These are phyloP conservation scores for Apamea anceps DNA, from an alignment of 2,888 invertebrate genomes.

Conservation along the genomic window DNA sequence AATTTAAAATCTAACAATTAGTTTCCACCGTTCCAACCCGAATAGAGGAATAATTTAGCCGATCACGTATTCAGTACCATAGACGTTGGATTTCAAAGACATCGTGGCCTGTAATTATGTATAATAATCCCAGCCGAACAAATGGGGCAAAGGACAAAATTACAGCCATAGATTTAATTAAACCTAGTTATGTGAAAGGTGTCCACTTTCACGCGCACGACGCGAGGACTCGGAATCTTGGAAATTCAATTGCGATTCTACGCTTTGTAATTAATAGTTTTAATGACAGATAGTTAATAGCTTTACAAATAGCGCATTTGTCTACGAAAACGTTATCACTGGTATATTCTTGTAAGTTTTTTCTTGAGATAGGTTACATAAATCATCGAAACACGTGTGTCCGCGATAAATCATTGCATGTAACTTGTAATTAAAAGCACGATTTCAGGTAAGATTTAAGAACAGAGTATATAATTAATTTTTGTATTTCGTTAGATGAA, in stretches of 20 bases:
- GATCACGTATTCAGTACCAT: constrained; percentile 74
- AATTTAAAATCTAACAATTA: constrained; percentile 84
- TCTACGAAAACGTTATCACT: constrained; percentile 60
- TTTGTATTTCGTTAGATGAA: constrained; percentile 88
- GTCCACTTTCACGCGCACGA: constrained; percentile 86
- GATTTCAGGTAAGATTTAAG: constrained; percentile 86
- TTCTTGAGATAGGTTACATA: constrained; percentile 73
- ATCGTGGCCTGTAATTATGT: constrained; percentile 82
- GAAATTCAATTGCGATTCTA: constrained; percentile 73
- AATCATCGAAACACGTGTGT: constrained; percentile 83
- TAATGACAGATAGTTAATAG: constrained; percentile 62
- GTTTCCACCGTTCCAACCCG: constrained; percentile 76
- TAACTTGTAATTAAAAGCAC: constrained; percentile 87
- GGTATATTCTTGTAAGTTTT: constrained; percentile 56
- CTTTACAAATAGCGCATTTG: constrained; percentile 59
- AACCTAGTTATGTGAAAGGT: constrained; percentile 85
- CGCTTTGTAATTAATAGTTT: constrained; percentile 77
- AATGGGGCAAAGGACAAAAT: constrained; percentile 89
- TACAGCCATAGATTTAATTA: constrained; percentile 85
- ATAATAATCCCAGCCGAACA: constrained; percentile 83
- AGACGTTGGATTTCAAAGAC: constrained; percentile 83
- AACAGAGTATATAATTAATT: constrained; percentile 88
- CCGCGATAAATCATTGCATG: constrained; percentile 84
- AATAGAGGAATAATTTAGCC: constrained; percentile 77
- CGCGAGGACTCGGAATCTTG: constrained; percentile 72